Base-by-base conservation (phyloP, 2,888 invertebrate species). In the Neelides folsomi region DNA sequence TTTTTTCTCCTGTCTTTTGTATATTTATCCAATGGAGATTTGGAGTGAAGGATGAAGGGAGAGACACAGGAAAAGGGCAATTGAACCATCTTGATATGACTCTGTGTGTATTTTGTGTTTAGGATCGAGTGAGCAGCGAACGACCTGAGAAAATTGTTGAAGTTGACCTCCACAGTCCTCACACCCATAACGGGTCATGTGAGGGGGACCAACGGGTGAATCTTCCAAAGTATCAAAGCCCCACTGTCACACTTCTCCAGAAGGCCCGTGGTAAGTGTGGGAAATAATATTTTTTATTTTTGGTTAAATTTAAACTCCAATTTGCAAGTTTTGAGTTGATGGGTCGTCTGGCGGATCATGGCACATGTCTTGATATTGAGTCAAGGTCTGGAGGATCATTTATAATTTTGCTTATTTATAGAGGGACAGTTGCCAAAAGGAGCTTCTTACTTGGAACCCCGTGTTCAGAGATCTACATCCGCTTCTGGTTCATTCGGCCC, bases 181-280 rank as follows among this genome's bases (percentile, higher is more conserved):
- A 27, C 27, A 27, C 27, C 27, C 27, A 27, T 7, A 27, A 27
- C 27, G 27, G 27, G 27, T 27, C 27, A 27, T 27, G 27, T 27
- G 27, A 58, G 45, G 57, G 61, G 52, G 54, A 57, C 44, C 53
- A 56, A 52, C 55, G 59, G 50, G 57, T 60, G 41, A 60, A 66
- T 61, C 72, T 87, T 63, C 88, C 88, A 2, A 77, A 79, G 65
- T 85, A 83, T 1, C 87, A 87, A 71, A 88, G 86, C 71, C 87
- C 88, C 1, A 87, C 86, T 6, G 84, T 89, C 64, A 88, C 87
- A 1, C 73, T 89, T 39, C 75, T 89, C 55, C 87, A 89, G 72
- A 89, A 86, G 72, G 86, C 86, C 52, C 77, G 88, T 81, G 88
- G 89, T 88, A 73, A 68, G 68, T 65, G 4, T n/a, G n/a, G n/a